Evolutionary conservation across 53 echinoderm and acorn worm species (phyloP).

Genomic region (Astropecten irregularis): DNA sequence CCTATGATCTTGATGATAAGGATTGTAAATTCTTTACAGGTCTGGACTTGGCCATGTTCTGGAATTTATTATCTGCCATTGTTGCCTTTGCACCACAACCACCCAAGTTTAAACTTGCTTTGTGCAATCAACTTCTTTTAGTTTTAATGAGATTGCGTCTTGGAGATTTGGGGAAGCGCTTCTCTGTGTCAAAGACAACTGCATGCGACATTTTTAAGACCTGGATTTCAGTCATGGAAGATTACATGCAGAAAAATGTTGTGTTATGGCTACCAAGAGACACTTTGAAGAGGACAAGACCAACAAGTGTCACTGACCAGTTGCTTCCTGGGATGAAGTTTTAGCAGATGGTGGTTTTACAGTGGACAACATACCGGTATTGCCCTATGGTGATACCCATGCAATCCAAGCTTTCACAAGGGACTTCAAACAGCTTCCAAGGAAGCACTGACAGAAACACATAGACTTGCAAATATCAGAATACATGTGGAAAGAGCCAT

Average conservation of each 20-base stretch:
- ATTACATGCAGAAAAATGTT: conserved; percentile 6
- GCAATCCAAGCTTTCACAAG: not conserved
- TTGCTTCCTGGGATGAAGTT: conserved; percentile 54
- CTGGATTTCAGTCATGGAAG: conserved; percentile 40
- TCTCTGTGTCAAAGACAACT: conserved; percentile 28
- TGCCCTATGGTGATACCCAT: conserved; percentile 1
- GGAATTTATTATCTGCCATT: no score
- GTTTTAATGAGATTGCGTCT: conserved; percentile 56
- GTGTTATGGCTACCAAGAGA: conserved; percentile 42
- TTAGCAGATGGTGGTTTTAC: conserved; percentile 64
- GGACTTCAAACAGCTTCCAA: conserved; percentile 6
- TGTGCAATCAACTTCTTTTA: conserved; percentile 40
- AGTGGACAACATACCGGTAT: not conserved
- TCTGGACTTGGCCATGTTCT: no score
- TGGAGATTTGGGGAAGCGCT: conserved; percentile 42
- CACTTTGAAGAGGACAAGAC: conserved; percentile 36
- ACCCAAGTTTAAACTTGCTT: conserved; percentile 15
- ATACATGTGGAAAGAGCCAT: conserved; percentile 59
- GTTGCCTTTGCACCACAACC: no score
- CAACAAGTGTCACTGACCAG: not conserved
- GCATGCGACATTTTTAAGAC: conserved; percentile 41
- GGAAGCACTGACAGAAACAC: conserved; percentile 11
- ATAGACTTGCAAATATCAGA: conserved; percentile 37
- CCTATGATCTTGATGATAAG: no score
- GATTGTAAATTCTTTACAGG: no score